A percentile compares a stretch with the other conserved stretches of the same genome.
phyloP scores from a whole-genome alignment of 2,888 invertebrate species.

The Cephus sareptanus region DNA sequence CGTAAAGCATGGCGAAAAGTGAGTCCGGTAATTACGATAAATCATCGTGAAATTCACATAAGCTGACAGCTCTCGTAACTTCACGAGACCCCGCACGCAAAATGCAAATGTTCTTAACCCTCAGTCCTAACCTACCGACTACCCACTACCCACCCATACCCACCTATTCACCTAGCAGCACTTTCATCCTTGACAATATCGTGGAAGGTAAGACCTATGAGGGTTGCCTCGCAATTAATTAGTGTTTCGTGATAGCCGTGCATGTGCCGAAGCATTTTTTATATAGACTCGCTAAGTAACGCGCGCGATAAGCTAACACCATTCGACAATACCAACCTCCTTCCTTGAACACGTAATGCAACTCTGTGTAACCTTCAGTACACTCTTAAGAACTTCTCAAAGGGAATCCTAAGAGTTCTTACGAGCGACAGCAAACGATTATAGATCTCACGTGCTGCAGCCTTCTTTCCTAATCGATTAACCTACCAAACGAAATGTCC shows the following conservation, averaged over 20 bases:
- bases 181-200: no score
- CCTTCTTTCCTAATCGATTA: no score
- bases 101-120: constrained; percentile 51
- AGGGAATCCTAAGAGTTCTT: no score
- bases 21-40: constrained; percentile 54
- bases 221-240: constrained; percentile 62
- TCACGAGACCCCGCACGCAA: constrained; percentile 60
- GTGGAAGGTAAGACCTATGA: constrained; percentile 4
- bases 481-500: no score
- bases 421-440: no score
- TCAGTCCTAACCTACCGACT: no score
- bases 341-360: constrained; percentile 31
- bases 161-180: no score
- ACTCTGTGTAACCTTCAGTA: constrained; percentile 6
- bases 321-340: constrained; percentile 38
- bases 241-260: constrained; percentile 60
- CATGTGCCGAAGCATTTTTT: constrained; percentile 52
- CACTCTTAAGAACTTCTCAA: no score
- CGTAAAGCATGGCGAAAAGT: constrained; percentile 55
- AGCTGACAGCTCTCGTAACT: constrained; percentile 59
- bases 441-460: no score
- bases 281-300: constrained; percentile 23
- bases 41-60: constrained; percentile 60
- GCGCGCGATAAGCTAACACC: constrained; percentile 53
- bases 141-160: no score